Evolutionary conservation across 64 coral and sea anemone species (phyloP), one percentile per base, ranked within the genome.

Genomic region (Stylophora pistillata): DNA sequence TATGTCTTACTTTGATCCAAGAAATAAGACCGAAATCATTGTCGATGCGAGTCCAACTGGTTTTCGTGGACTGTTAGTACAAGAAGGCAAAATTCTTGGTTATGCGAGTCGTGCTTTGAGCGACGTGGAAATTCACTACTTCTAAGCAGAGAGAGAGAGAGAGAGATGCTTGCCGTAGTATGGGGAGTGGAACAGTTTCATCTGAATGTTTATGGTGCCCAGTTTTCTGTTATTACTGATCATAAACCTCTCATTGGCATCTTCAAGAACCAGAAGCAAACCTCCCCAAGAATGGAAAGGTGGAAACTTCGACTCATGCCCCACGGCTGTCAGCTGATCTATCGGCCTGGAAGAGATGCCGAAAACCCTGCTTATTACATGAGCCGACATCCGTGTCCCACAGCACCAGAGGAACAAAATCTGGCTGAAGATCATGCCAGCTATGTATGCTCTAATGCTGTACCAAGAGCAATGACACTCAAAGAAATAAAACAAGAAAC

Each of bases 241-340:
- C 62, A 85, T 26, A 71, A 70, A 23, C 26, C 64, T 12, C 62
- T 86, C 57, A 63, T 69, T 58, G 82, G 82, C 29, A 86, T 86
- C 23, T 86, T 65, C 62, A 63, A 25, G 0, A 71, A 65, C 61
- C 28, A 92, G 66, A 88, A 77, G 55, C 86, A 41, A 47, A 26
- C 81, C 26, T 86, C 79, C 15, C 53, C 59, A 9, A 0, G 72
- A 25, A 86, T 78, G 23, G 82, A 77, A 63, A 75, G 72, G 73
- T 91, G 89, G 72, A 74, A 76, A 16, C 89, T 91, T 56, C 10
- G 89, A 60, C 71, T 85, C 20, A 69, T 85, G 70, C 89, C 75
- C 26, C 78, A 87, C 64, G 74, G 87, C 75, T 78, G 54, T 69
- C 15, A 63, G 17, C 32, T 86, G 27, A 25, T 47, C n/a, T 92